A percentile compares a stretch with the other conserved stretches of the same genome.
Evolutionary conservation across 1,140 invertebrate genomes (phyloP).

Genomic region (Aphidius gifuensis): DNA sequence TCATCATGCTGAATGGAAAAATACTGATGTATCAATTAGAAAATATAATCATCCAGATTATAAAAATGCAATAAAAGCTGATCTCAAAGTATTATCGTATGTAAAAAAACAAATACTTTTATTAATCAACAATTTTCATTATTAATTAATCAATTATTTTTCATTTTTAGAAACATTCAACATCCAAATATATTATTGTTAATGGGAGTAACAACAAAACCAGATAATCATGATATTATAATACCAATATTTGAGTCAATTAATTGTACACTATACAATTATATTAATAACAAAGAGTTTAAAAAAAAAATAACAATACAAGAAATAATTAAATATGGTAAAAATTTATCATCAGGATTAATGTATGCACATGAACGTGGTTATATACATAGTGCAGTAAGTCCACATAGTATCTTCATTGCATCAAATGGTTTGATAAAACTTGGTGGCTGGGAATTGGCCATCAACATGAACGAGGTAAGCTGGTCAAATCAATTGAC

Average conservation of each 20-base stretch:
- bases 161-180: slow-evolving; percentile 37
- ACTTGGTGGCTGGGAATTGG: slow-evolving; percentile 45
- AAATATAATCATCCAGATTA: slow-evolving; percentile 36
- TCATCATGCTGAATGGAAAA: slow-evolving; percentile 44
- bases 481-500: slow-evolving; percentile 7
- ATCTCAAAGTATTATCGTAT: slow-evolving; percentile 40
- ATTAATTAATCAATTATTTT: not conserved
- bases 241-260: slow-evolving; percentile 40
- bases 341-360: slow-evolving; percentile 38
- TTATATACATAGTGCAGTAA: slow-evolving; percentile 40
- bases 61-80: slow-evolving; percentile 34
- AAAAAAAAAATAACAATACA: slow-evolving; percentile 37
- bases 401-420: slow-evolving; percentile 41
- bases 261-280: slow-evolving; percentile 42
- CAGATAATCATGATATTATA: slow-evolving; percentile 28
- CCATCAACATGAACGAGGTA: slow-evolving; percentile 31
- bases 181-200: slow-evolving; percentile 41
- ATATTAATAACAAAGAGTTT: slow-evolving; percentile 35
- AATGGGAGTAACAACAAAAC: slow-evolving; percentile 39
- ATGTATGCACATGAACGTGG: slow-evolving; percentile 41
- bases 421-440: slow-evolving; percentile 35
- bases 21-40: slow-evolving; percentile 37
- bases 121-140: not conserved
- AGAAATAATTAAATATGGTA: slow-evolving; percentile 32
- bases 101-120: slow-evolving; percentile 9